phyloP scores from a whole-genome alignment of 1,140 invertebrate species.

The Euwallacea similis region DNA sequence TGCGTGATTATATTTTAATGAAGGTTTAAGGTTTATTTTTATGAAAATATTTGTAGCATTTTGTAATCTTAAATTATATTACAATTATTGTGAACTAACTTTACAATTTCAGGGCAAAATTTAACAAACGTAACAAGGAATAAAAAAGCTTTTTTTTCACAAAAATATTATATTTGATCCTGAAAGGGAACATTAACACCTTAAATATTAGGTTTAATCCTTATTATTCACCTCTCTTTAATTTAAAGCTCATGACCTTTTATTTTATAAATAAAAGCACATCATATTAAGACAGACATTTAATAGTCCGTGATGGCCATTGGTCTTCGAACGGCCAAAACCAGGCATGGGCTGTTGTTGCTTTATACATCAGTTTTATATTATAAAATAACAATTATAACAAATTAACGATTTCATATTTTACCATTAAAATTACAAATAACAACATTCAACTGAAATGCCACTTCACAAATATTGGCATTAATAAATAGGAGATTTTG shows the following conservation, averaged over 20 bases:
- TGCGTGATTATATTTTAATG: conserved; percentile 53
- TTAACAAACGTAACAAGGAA: conserved; percentile 36
- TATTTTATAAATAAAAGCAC: conserved; percentile 52
- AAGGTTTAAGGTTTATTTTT: conserved; percentile 47
- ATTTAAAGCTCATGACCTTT: conserved; percentile 52
- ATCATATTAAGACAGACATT: conserved; percentile 46
- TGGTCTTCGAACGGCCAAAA: conserved; percentile 27
- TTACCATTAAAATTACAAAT: conserved; percentile 50
- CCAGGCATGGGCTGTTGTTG: conserved; percentile 12
- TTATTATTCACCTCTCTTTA: conserved; percentile 51
- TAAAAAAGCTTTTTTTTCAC: conserved; percentile 50
- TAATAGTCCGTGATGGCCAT: conserved; percentile 38
- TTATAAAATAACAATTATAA: conserved; percentile 53
- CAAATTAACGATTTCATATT: conserved; percentile 52
- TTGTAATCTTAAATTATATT: conserved; percentile 51
- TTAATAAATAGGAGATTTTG: conserved; percentile 45
- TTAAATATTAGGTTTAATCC: conserved; percentile 44
- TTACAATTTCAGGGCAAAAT: conserved; percentile 42
- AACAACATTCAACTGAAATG: conserved; percentile 53
- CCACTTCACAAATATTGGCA: conserved; percentile 49
- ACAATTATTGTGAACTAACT: conserved; percentile 44
- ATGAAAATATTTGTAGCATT: conserved; percentile 54
- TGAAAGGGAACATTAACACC: conserved; percentile 50
- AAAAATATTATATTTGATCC: conserved; percentile 49
- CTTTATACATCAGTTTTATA: conserved; percentile 42